Base-by-base conservation (phyloP, 37 sponge, comb jelly and placozoan species). In the Halisarca cf. caerulea region DNA sequence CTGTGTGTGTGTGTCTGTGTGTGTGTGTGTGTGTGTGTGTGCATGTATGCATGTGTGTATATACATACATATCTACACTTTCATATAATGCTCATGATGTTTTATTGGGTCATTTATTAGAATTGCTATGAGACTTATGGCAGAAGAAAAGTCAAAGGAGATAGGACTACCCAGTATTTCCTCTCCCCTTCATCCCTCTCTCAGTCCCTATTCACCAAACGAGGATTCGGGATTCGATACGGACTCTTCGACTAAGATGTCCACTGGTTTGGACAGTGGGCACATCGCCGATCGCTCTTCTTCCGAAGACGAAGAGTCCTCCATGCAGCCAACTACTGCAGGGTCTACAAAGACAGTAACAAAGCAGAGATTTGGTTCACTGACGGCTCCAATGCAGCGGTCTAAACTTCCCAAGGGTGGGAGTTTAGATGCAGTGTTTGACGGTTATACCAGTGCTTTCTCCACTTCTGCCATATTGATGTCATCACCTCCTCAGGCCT, bases 1-100 rank as follows among this genome's bases (percentile, higher is more conserved):
- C n/a, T n/a, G n/a, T n/a, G n/a, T 84, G 59, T 70, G 74, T 51
- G 84, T 84, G 73, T 75, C 23, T 72, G 23, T 47, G 14, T 70
- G 59, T 84, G 69, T 21, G 79, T 66, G 20, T 79, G 47, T 64
- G 54, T 40, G 80, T 51, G 35, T 79, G 79, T 51, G 34, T 86
- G 80, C 66, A 23, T 66, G 44, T 47, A 14, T 47, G n/a, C 11
- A 47, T 47, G 51, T 86, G 59, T 86, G 58, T 58, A 39, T 25
- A 58, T 8, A 37, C 28, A 34, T 30, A 34, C 35, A 34, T 32
- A 34, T 68, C 6, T 14, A 47, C 51, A 47, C 6, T 47, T 11
- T 11, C 51, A 47, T 11, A n/a, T n/a, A n/a, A n/a, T n/a, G n/a
- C n/a, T n/a, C n/a, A n/a, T n/a, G n/a, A n/a, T n/a, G n/a, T n/a